Conservation (phyloP, 2,888 invertebrate genomes). For the Tyria jacobaeae region DNA sequence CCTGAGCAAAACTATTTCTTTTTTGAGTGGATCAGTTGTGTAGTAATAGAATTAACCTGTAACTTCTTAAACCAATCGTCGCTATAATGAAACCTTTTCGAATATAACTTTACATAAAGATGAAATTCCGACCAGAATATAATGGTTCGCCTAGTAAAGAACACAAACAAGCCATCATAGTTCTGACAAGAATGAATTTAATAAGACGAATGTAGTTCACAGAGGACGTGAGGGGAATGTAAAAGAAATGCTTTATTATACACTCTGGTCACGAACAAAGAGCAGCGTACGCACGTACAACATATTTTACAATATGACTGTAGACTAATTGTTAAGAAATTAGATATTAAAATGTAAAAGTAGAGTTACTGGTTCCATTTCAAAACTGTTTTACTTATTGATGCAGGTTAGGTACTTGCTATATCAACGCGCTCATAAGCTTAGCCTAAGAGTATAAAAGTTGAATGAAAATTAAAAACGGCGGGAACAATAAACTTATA, state of each 20-base stretch:
- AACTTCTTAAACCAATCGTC: not conserved
- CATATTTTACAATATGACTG: slow-evolving; percentile 50
- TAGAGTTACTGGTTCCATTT: not conserved
- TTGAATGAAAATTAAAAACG: not conserved
- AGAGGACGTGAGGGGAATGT: slow-evolving; percentile 68
- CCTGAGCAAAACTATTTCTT: not conserved
- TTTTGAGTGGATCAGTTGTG: not conserved
- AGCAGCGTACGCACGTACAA: slow-evolving; percentile 61
- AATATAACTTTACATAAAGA: not conserved
- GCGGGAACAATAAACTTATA: not conserved
- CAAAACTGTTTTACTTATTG: not conserved
- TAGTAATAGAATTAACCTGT: not conserved
- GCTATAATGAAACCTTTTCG: not conserved
- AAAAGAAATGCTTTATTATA: slow-evolving; percentile 60
- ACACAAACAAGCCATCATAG: slow-evolving; percentile 32
- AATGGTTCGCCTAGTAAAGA: slow-evolving; percentile 16
- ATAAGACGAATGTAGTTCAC: slow-evolving; percentile 57
- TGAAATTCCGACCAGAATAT: not conserved
- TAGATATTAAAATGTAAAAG: slow-evolving; percentile 2
- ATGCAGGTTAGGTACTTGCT: not conserved
- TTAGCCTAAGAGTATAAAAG: not conserved
- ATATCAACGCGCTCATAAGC: not conserved
- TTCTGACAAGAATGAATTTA: slow-evolving; percentile 54
- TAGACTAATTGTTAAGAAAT: slow-evolving; percentile 9
- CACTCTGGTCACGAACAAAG: slow-evolving; percentile 71